Evolutionary conservation across 37 sponge, comb jelly and placozoan genomes (phyloP).

Genomic region (Amphimedon queenslandica): DNA sequence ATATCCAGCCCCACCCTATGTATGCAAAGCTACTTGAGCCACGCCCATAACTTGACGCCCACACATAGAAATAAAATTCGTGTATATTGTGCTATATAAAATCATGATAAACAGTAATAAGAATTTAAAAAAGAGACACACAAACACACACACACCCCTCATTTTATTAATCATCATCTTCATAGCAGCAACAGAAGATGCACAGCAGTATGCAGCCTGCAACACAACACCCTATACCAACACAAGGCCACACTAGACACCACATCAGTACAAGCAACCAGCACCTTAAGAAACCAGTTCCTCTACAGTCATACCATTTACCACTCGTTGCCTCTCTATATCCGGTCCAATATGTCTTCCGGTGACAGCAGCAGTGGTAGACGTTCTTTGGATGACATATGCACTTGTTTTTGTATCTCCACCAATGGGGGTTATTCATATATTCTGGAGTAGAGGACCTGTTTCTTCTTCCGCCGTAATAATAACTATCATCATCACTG

Average conservation of each 20-base stretch:
- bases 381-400: conserved; percentile 18
- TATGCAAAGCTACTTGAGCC: not conserved
- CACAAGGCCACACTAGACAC: not conserved
- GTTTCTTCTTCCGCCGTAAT: too few species aligned
- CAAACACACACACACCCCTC: not conserved
- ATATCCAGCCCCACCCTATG: not conserved
- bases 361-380: conserved; percentile 14
- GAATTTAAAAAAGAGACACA: not conserved
- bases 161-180: conserved; percentile 8
- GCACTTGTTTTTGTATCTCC: not conserved
- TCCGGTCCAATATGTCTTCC: conserved; percentile 4
- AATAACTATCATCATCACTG: not conserved
- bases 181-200: not conserved
- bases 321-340: not conserved
- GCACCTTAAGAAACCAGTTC: conserved; percentile 13
- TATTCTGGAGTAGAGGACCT: not conserved
- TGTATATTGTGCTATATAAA: not conserved
- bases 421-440: conserved; percentile 5
- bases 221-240: not conserved
- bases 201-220: not conserved
- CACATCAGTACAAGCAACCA: conserved; percentile 5
- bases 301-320: conserved; percentile 9
- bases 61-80: not conserved
- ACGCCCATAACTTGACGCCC: not conserved
- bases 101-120: not conserved